Evolutionary conservation across 1,140 invertebrate genomes (phyloP).

Genomic region (Drosophila aff.): DNA sequence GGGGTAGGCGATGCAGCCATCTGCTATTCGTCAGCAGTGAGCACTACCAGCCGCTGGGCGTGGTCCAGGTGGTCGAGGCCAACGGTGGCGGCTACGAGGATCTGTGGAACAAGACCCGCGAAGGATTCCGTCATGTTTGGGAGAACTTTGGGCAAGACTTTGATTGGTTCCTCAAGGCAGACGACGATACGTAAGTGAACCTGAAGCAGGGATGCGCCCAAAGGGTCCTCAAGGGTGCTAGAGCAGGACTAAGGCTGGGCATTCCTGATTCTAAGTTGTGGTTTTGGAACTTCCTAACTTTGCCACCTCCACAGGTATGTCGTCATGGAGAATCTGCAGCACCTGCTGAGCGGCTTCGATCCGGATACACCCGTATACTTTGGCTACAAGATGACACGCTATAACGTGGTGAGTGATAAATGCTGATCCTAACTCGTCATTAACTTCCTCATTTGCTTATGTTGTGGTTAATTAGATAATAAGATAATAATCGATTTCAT

Average conservation of each 20-base stretch:
- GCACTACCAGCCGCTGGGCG: slow-evolving; percentile 87
- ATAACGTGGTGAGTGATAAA: slow-evolving; percentile 64
- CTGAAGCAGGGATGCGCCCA: neutral
- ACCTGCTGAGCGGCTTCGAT: slow-evolving; percentile 92
- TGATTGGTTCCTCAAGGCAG: slow-evolving; percentile 97
- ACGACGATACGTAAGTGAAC: slow-evolving; percentile 94
- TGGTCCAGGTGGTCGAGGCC: slow-evolving; percentile 87
- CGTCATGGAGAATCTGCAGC: slow-evolving; percentile 95
- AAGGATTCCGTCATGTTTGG: slow-evolving; percentile 95
- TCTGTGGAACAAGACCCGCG: slow-evolving; percentile 98
- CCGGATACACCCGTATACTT: slow-evolving; percentile 92
- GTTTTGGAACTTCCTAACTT: neutral
- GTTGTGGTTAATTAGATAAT: slow-evolving; percentile 27
- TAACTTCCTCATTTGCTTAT: slow-evolving; percentile 20
- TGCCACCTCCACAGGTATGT: slow-evolving; percentile 86
- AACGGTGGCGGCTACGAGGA: slow-evolving; percentile 92
- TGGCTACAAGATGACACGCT: slow-evolving; percentile 89
- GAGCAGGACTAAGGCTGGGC: neutral
- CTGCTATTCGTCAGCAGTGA: slow-evolving; percentile 94
- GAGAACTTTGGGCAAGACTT: slow-evolving; percentile 91
- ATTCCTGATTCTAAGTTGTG: neutral
- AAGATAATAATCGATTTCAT: slow-evolving; percentile 17
- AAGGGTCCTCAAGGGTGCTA: neutral
- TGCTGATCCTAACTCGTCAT: neutral
- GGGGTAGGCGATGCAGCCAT: slow-evolving; percentile 96